Evolutionary conservation across 2,888 invertebrate species (phyloP).

Genomic region (Eristalis arbustorum): DNA sequence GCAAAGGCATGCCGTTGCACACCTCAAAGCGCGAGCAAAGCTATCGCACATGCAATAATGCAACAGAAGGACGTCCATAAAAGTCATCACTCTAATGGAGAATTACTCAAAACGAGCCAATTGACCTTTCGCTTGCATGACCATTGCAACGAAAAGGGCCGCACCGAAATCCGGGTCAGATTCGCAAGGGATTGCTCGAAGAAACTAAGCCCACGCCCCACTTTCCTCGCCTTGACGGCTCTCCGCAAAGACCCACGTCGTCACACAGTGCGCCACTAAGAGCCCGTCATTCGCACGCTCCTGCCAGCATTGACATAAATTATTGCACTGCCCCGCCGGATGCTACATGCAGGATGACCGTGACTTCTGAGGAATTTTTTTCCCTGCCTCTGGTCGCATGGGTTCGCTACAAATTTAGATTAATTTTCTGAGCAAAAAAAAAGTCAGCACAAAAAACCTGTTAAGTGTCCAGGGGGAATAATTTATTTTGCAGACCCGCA

Average conservation of each 20-base stretch:
- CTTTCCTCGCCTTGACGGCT: neutral
- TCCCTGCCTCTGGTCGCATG: neutral
- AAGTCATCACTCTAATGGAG: conserved; percentile 59
- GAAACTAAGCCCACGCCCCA: conserved; percentile 4
- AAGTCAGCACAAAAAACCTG: conserved; percentile 26
- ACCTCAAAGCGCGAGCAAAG: conserved; percentile 10
- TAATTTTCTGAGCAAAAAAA: conserved; percentile 18
- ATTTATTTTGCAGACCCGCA: conserved; percentile 37
- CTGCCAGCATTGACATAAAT: conserved; percentile 61
- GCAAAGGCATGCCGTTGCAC: neutral
- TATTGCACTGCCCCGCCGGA: conserved; percentile 33
- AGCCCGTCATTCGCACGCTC: conserved; percentile 30
- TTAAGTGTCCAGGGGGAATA: conserved; percentile 48
- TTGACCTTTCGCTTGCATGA: conserved; percentile 59
- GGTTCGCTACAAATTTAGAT: conserved; percentile 10
- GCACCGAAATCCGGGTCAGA: conserved; percentile 38
- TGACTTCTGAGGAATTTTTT: conserved; percentile 45
- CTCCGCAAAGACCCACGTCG: neutral
- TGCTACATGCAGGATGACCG: conserved; percentile 61
- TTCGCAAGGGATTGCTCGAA: neutral
- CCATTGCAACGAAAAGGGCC: conserved; percentile 19
- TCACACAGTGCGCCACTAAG: conserved; percentile 35
- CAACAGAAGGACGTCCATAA: conserved; percentile 29
- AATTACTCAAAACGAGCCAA: conserved; percentile 61
- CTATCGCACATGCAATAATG: conserved; percentile 42